Evolutionary conservation across 2,113 vertebrate genomes (phyloP).

Genomic region (Lamprotornis superbus): DNA sequence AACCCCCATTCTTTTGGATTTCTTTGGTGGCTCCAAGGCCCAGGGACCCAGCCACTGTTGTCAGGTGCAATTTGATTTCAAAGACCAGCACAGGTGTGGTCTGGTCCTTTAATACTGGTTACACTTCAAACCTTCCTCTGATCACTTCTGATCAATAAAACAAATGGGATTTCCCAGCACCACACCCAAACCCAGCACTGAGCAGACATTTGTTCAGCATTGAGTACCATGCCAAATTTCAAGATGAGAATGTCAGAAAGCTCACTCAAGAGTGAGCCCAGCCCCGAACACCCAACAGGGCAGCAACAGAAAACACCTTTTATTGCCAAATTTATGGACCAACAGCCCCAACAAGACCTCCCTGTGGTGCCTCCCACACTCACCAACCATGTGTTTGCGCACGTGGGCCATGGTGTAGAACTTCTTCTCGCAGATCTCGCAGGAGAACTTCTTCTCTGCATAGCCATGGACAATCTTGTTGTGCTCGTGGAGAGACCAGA

Average conservation of each 20-base stretch:
- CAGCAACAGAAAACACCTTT: neutral
- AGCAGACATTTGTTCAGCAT: neutral
- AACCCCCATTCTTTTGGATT: neutral
- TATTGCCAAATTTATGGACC: accelerated
- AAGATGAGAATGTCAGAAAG: neutral
- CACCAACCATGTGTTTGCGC: slow-evolving; percentile 98
- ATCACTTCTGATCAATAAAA: neutral
- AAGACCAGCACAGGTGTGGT: neutral
- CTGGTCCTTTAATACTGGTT: neutral
- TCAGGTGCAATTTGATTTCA: neutral
- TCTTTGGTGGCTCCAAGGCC: neutral
- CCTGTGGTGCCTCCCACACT: slow-evolving; percentile 48
- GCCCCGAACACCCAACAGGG: neutral
- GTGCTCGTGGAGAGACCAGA: slow-evolving; percentile 98
- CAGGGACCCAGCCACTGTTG: accelerated
- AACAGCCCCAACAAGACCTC: neutral
- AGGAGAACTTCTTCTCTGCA: slow-evolving; percentile 98
- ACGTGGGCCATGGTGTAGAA: slow-evolving; percentile 99
- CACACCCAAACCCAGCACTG: accelerated
- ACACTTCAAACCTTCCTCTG: neutral
- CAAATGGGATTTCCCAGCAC: neutral
- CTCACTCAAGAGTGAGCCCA: neutral
- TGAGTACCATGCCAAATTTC: neutral
- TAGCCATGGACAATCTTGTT: slow-evolving; percentile 99
- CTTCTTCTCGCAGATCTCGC: slow-evolving; percentile 98